phyloP scores from a whole-genome alignment of 23 tunicate genomes.

The Ciona savignyi region DNA sequence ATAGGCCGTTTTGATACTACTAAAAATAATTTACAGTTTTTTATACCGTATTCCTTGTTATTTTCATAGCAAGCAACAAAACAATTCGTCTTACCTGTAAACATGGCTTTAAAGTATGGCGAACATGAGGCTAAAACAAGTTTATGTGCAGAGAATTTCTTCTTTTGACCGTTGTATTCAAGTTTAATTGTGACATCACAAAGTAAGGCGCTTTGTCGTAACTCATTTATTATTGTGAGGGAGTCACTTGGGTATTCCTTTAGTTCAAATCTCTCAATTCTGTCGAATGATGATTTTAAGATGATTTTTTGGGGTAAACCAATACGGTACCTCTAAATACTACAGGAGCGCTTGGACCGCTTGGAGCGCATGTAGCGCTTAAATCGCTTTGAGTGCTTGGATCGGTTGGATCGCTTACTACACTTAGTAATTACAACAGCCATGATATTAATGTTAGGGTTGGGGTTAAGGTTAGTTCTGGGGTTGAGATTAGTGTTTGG shows the following conservation, averaged over 20 bases:
- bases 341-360: no score
- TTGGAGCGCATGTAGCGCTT: no score
- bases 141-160: constrained; percentile 77
- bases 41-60: neutral
- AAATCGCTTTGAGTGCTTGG: no score
- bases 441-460: no score
- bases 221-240: constrained; percentile 60
- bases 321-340: no score
- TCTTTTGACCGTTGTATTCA: constrained; percentile 64
- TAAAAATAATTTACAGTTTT: neutral
- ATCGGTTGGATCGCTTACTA: no score
- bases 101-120: constrained; percentile 92
- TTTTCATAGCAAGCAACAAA: neutral
- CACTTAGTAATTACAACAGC: no score
- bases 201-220: constrained; percentile 49
- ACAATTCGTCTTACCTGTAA: constrained; percentile 44
- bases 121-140: constrained; percentile 81
- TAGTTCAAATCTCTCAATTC: constrained; percentile 64
- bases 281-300: no score
- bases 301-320: no score
- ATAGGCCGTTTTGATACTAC: no score
- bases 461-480: no score
- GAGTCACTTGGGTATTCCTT: constrained; percentile 77
- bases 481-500: no score
- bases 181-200: constrained; percentile 95